Base-by-base conservation (phyloP, 2,888 invertebrate species). In the Eudasyphora cyanicolor region DNA sequence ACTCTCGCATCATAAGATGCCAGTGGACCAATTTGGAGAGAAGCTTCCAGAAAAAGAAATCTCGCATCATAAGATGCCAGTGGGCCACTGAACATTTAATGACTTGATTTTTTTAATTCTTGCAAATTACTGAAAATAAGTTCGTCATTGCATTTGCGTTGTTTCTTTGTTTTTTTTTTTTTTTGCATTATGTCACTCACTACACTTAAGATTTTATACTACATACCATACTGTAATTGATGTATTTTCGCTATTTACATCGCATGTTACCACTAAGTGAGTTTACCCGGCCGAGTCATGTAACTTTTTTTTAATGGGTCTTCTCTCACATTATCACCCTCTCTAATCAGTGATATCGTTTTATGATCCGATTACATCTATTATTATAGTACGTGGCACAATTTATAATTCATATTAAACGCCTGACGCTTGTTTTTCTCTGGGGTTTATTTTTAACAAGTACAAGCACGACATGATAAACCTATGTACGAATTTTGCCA, bases 291-390 rank as follows among this genome's bases (percentile, higher is more conserved):
- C 21, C 12, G 21, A 51, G 51, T 51, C 51, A 21, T 51, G 51
- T 51, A 21, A 51, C 2, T 51, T 35, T 7, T n/a, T 45, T 21
- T 51, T 51, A 51, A 51, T 51, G 51, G 21, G 21, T 21, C 24
- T 10, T 2, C 21, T 51, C 51, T 21, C 17, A 4, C 51, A 21
- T 21, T 51, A 51, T 51, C 51, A 24, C 51, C 8, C 51, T 7
- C n/a, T n/a, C n/a, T 51, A 51, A 51, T 51, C 21, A 51, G 21
- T 21, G 51, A 51, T 51, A 51, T 3, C 1, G 21, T 21, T 51
- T 51, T 51, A 51, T 21, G 51, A 51, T 51, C 51, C 51, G 21
- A 51, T 51, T 51, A 51, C 51, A 51, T 51, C 8, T n/a, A n/a
- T n/a, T n/a, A n/a, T n/a, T n/a, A n/a, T n/a, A n/a, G n/a, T 51